Evolutionary conservation across 2,888 invertebrate species (phyloP), one percentile per base, ranked within the genome.

Genomic region (Serrognathus titanus): DNA sequence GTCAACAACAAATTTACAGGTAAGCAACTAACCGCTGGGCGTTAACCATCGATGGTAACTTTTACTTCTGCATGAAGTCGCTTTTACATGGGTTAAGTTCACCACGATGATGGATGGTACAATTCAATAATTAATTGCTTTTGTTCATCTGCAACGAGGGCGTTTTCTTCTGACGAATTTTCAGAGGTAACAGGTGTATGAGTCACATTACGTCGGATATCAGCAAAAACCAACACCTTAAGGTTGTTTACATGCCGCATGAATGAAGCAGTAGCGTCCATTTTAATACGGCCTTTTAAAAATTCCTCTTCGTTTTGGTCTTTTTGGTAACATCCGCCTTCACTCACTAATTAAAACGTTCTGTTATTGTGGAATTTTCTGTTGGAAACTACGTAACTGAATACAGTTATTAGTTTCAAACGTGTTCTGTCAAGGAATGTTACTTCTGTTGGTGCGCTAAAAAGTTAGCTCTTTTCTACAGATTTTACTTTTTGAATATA

Each of bases 161-260:
- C 46, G 13, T 35, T 31, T 52, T 45, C 36, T 45, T 36, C 11
- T 53, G 47, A 40, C 40, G 40, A 40, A 36, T 54, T 48, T 24
- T 40, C 35, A 20, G 12, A 35, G 54, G 54, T 46, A 40, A 24
- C 54, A 54, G 54, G 48, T 54, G 54, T 31, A 52, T 52, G 52
- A 54, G 48, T 54, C 54, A 54, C 41, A 31, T 54, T 48, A 37
- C 37, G 43, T 48, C 35, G 24, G 24, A 31, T 31, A 16, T 16
- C 16, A 16, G 16, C 16, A 16, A 3, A 31, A 31, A 31, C 43
- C 37, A 12, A 12, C 48, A 31, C 31, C 39, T 41, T 38, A 39
- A 40, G 38, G 48, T 54, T 54, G 40, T 48, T 48, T 54, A 48
- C 54, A 48, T 54, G 38, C n/a, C 37, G 12, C 13, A 8, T 13